These are phyloP conservation scores for Leucopsar rothschildi DNA, from an alignment of 2,113 vertebrate species.

Conservation along the genomic window DNA sequence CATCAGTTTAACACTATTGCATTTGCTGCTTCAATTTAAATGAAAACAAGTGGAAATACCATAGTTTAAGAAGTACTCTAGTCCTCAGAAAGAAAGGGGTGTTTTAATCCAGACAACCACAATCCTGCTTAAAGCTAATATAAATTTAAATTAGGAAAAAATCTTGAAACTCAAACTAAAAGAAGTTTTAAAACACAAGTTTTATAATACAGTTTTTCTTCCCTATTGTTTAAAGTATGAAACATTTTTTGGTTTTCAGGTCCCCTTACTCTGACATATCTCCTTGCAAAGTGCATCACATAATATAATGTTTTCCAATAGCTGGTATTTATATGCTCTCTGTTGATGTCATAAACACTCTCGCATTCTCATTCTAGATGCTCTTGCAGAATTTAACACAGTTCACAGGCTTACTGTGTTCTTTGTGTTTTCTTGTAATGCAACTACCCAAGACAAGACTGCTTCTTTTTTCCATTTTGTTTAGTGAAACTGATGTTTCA, in stretches of 20 bases:
- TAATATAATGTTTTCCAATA: background rate
- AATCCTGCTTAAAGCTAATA: background rate
- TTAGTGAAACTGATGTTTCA: background rate
- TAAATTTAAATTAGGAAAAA: background rate
- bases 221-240: background rate
- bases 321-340: background rate
- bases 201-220: background rate
- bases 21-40: background rate
- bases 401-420: background rate
- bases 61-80: background rate
- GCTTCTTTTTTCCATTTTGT: background rate
- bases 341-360: background rate
- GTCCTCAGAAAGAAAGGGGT: background rate
- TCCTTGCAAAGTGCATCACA: background rate
- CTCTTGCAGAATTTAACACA: background rate
- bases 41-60: background rate
- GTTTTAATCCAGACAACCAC: background rate
- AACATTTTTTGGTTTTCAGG: background rate
- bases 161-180: background rate
- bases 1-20: background rate
- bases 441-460: background rate
- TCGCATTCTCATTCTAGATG: background rate
- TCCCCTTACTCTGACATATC: background rate
- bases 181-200: background rate
- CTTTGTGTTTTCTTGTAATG: background rate